Evolutionary conservation across 2,797 vertebrate genomes (phyloP).

Genomic region (Thamnophis elegans): DNA sequence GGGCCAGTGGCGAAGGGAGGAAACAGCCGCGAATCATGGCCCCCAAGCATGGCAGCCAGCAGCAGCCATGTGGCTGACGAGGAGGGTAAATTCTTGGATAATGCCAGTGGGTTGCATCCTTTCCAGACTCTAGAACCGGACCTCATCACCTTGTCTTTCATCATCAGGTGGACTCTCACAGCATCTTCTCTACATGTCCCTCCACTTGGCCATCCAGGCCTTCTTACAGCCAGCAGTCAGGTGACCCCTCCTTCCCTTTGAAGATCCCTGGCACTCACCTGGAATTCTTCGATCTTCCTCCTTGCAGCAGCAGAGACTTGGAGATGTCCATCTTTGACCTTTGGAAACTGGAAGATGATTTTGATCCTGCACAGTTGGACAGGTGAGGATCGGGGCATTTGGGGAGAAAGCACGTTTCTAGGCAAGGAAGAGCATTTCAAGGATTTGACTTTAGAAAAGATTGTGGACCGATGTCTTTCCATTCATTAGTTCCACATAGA

Average conservation of each 20-base stretch:
- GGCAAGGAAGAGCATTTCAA: background rate
- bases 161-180: background rate
- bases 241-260: background rate
- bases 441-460: background rate
- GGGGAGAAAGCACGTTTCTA: background rate
- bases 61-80: background rate
- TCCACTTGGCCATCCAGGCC: background rate
- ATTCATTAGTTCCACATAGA: background rate
- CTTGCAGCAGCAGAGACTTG: background rate
- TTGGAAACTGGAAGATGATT: background rate
- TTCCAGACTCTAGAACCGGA: background rate
- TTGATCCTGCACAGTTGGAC: background rate
- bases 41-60: background rate
- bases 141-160: background rate
- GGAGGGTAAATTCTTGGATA: background rate
- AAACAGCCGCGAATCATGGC: constrained; percentile 16
- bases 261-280: background rate
- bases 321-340: constrained; percentile 19
- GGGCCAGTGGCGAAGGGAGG: background rate
- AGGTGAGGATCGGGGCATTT: constrained; percentile 11
- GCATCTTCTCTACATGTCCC: background rate
- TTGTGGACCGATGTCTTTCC: background rate
- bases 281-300: background rate
- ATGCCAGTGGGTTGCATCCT: background rate
- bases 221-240: constrained; percentile 3